Percentiles rank a stretch among this genome's conserved stretches.
Conservation (phyloP, 2,113 vertebrate genomes). For the Orycteropus afer region DNA sequence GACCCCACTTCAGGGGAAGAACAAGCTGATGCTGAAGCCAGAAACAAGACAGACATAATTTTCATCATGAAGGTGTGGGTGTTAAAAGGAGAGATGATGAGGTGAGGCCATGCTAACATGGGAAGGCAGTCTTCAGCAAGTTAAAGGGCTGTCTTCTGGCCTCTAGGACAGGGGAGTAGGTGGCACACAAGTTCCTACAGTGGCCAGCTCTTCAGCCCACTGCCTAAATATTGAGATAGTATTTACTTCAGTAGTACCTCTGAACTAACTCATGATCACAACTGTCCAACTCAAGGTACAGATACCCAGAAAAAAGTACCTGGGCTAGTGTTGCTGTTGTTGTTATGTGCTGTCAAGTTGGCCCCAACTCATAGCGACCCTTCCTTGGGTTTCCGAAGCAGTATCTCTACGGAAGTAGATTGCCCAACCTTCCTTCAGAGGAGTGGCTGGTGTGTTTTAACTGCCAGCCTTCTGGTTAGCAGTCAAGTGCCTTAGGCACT, state of each 20-base stretch:
- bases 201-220: background rate
- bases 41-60: background rate
- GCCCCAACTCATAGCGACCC: too few relatives aligned
- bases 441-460: too few relatives aligned
- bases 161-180: background rate
- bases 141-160: background rate
- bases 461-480: too few relatives aligned
- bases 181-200: background rate
- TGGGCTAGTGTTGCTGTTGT: too few relatives aligned
- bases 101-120: background rate
- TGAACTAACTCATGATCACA: conserved; percentile 2
- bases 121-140: background rate
- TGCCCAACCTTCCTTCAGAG: too few relatives aligned
- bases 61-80: background rate
- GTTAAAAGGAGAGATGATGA: background rate
- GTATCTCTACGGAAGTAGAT: too few relatives aligned
- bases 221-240: background rate
- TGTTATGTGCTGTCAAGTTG: too few relatives aligned
- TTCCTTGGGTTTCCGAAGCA: too few relatives aligned
- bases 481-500: too few relatives aligned
- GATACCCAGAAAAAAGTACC: conserved; percentile 40
- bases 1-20: background rate
- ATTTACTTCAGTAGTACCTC: background rate
- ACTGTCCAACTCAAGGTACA: background rate
- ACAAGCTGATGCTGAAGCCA: background rate